Percentiles rank a stretch among this genome's conserved stretches.
phyloP scores from a whole-genome alignment of 2,797 vertebrate species.

The Spheniscus humboldti region DNA sequence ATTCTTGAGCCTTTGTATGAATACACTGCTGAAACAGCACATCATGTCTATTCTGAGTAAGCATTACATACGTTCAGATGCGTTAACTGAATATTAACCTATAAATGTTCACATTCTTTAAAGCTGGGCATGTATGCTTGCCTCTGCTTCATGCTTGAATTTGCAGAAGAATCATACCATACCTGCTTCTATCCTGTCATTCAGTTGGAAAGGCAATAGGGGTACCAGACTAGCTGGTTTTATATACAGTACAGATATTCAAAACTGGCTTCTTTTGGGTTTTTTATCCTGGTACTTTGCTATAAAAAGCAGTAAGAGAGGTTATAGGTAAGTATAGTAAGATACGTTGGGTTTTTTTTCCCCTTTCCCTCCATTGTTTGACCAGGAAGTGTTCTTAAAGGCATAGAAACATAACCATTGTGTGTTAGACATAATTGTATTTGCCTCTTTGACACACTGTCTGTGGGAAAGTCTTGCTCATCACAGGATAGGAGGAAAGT shows the following conservation, averaged over 20 bases:
- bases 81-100: not conserved
- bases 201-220: not conserved
- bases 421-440: not conserved
- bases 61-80: not conserved
- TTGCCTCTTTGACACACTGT: not conserved
- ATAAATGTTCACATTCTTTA: not conserved
- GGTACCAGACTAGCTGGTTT: not conserved
- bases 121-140: not conserved
- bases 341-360: not conserved
- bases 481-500: not conserved
- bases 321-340: not conserved
- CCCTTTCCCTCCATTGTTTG: not conserved
- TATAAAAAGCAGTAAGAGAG: not conserved
- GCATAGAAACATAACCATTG: not conserved
- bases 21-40: not conserved
- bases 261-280: not conserved
- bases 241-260: not conserved
- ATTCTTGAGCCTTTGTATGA: not conserved
- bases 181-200: not conserved
- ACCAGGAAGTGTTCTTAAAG: not conserved
- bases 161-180: not conserved
- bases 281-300: not conserved
- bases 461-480: not conserved
- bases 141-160: not conserved
- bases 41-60: not conserved